Conservation (phyloP, 2,888 invertebrate genomes). For the Neoitamus cyanurus region DNA sequence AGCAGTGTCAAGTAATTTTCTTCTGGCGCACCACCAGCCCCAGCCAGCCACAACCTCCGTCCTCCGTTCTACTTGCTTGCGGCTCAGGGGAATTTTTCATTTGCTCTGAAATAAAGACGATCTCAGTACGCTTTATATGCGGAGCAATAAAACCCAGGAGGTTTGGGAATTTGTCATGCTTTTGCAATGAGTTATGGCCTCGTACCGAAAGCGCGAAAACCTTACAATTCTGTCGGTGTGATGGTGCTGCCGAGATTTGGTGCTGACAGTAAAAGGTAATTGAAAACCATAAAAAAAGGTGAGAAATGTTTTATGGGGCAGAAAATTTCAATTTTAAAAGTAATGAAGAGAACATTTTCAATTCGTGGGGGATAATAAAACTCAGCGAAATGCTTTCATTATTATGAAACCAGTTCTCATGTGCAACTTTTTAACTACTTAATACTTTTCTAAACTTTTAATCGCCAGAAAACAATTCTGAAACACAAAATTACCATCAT, state of each 20-base stretch:
- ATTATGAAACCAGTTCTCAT: neutral
- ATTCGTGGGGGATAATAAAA: neutral
- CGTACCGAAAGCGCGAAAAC: neutral
- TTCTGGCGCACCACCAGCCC: neutral
- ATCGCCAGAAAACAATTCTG: no score
- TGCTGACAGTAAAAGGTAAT: neutral
- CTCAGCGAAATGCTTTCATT: neutral
- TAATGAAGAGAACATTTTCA: neutral
- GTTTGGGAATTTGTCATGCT: slow-evolving; percentile 10
- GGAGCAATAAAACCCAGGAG: neutral
- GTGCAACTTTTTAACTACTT: no score
- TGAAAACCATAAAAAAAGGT: neutral
- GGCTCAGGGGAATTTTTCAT: neutral
- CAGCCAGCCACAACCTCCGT: neutral
- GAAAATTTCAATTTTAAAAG: neutral
- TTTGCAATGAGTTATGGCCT: neutral
- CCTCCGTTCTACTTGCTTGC: neutral
- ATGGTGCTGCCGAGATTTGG: neutral
- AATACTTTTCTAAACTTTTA: no score
- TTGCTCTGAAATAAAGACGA: neutral
- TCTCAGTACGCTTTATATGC: neutral
- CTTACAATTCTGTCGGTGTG: neutral
- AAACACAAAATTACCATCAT: no score
- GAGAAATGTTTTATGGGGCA: neutral
- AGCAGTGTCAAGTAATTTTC: slow-evolving; percentile 10